Evolutionary conservation across 2,888 invertebrate species (phyloP), one percentile per base, ranked within the genome.

Genomic region (Enchytraeus crypticus): DNA sequence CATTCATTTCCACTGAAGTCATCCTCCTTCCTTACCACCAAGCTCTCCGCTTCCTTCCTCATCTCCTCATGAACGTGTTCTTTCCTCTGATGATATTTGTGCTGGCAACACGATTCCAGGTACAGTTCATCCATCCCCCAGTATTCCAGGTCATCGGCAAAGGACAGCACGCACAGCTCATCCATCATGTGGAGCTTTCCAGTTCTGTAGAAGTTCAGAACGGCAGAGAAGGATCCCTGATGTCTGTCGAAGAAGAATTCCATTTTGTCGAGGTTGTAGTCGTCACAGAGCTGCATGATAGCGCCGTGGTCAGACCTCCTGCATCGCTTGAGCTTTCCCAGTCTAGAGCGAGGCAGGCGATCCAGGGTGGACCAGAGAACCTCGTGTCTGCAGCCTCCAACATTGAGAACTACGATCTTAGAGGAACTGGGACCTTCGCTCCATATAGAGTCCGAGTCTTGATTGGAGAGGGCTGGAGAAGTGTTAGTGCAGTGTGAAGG

Each of bases 31-130:
- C 95, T 93, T 79, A 93, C 91, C 58, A 91, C 82, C 67, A 97
- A 82, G 67, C 91, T 91, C 80, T 97, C 96, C 18, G 93, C 93
- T 80, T 97, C 96, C 79, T 97, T 97, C 66, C 95, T 85, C 90
- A 97, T 96, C 82, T 97, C 96, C 81, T 97, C 95, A 82, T 92
- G 95, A 84, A 96, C 95, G 80, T 95, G 92, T 81, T 97, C 96
- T 79, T 96, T 96, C 68, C 93, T 84, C 82, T 97, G 96, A 81
- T 96, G 93, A 81, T 95, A 96, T 80, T 93, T 93, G 82, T 96
- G 95, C 82, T 97, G 96, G 80, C 96, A 97, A 81, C 96, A 97
- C 60, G 92, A 92, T 82, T 97, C 96, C 73, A 97, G 82, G 80
- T 95, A 96, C 64, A 96, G 84, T 82, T 96, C 96, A 80, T 96